Base-by-base conservation (phyloP, 2,888 invertebrate species). In the Holacanthella duospinosa region DNA sequence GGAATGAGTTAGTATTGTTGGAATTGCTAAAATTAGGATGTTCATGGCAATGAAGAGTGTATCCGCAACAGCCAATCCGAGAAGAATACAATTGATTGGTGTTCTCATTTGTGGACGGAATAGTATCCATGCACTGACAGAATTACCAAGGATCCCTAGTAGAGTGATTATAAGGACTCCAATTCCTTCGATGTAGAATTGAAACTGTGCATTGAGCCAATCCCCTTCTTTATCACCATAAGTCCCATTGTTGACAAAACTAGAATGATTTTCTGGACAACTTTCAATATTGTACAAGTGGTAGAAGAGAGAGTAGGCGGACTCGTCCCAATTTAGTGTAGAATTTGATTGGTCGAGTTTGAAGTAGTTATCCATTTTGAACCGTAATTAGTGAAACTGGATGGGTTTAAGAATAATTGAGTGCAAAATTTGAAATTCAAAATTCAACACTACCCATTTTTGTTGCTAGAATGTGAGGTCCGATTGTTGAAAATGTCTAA, bases 91-190 rank as follows among this genome's bases (percentile, higher is more conserved):
- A 80, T 95, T 95, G 75, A 94, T 92, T 76, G 94, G 93, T 64
- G 92, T 93, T 74, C 90, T 85, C 95, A 96, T 95, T 78, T 93
- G 88, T 29, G 93, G 92, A 61, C 92, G 84, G 63, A 90, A 88
- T 57, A 93, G 81, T 73, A 93, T 92, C 66, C 93, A 85, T 82
- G 91, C 89, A 44, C 93, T 87, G 60, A 94, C 86, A 64, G 89
- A 83, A 79, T 94, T 95, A 69, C 94, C 94, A 56, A 92, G 81
- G 66, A 94, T 84, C 12, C 94, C 95, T 19, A 73, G 36, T 29
- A 67, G 61, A 6, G 71, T 89, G 74, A 93, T 84, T 56, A 84
- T 77, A 77, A 90, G 90, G 61, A 92, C 81, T 71, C 90, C 80
- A 69, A 93, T 81, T 65, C 91, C 92, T 77, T 88, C 87, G 68